These are phyloP conservation scores for Idris sp. DNA, from an alignment of 1,140 invertebrate species.

Conservation along the genomic window DNA sequence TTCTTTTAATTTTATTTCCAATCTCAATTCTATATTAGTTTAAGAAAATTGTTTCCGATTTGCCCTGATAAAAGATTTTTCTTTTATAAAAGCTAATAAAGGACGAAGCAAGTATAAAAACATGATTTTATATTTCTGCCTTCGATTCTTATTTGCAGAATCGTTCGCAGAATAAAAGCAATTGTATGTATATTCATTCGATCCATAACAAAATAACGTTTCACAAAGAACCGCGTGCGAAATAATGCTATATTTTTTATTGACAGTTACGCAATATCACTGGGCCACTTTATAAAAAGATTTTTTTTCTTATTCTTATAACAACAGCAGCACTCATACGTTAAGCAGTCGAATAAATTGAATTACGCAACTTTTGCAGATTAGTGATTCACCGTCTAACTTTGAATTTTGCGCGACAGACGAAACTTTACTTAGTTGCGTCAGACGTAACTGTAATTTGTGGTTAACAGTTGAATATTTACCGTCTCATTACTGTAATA, in stretches of 20 bases:
- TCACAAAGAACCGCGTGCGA: constrained; percentile 10
- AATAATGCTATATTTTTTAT: constrained; percentile 28
- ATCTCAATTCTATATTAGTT: too few species aligned
- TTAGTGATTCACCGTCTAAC: constrained; percentile 29
- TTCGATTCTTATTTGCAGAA: constrained; percentile 17
- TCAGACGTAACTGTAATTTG: constrained; percentile 30
- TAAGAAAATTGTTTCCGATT: too few species aligned
- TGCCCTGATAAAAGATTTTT: too few species aligned
- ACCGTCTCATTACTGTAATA: constrained; percentile 42
- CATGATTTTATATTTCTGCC: constrained; percentile 24
- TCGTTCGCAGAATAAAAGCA: constrained; percentile 28
- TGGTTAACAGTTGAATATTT: constrained; percentile 39
- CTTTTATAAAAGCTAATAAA: constrained; percentile 24
- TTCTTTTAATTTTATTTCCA: too few species aligned
- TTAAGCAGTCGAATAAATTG: constrained; percentile 30
- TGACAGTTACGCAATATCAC: constrained; percentile 25
- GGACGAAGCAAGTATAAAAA: constrained; percentile 20
- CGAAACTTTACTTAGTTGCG: constrained; percentile 42
- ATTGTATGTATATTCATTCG: constrained; percentile 38
- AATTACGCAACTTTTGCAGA: constrained; percentile 39
- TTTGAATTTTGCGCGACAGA: constrained; percentile 26
- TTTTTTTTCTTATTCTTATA: background rate
- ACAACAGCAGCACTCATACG: constrained; percentile 14
- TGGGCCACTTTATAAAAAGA: constrained; percentile 7
- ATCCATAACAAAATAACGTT: constrained; percentile 27